A percentile compares a stretch with the other conserved stretches of the same genome.
phyloP scores from a whole-genome alignment of 2,888 invertebrate species.

The Saturnia japonica region DNA sequence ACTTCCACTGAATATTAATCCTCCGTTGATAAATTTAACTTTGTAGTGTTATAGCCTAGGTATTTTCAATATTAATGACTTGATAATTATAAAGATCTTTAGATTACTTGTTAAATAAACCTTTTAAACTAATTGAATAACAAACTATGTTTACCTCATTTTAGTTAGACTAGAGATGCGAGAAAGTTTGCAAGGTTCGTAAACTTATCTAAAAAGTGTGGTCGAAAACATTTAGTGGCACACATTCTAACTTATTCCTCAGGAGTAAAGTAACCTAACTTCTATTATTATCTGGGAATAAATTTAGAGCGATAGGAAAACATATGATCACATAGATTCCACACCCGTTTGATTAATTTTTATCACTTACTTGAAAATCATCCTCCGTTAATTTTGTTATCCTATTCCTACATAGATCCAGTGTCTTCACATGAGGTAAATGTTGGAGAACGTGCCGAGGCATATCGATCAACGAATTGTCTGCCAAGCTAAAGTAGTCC shows the following conservation, averaged over 20 bases:
- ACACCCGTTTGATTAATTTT: background rate
- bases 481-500: constrained; percentile 89
- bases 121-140: background rate
- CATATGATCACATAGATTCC: background rate
- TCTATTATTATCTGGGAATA: background rate
- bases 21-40: too few relatives aligned
- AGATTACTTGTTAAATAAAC: background rate
- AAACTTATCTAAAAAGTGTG: background rate
- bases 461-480: constrained; percentile 88
- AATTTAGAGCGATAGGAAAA: background rate
- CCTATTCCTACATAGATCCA: constrained; percentile 91
- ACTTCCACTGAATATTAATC: too few relatives aligned
- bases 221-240: background rate
- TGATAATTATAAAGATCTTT: too few relatives aligned
- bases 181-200: background rate
- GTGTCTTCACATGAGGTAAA: constrained; percentile 88
- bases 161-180: background rate
- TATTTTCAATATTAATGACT: too few relatives aligned
- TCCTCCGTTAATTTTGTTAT: constrained; percentile 87
- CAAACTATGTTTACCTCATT: background rate
- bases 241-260: background rate
- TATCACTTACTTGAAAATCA: constrained; percentile 86
- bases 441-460: constrained; percentile 89
- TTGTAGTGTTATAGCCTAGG: too few relatives aligned
- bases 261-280: background rate